These are phyloP conservation scores for Whitmania pigra DNA, from an alignment of 1,140 invertebrate genomes.

Conservation along the genomic window DNA sequence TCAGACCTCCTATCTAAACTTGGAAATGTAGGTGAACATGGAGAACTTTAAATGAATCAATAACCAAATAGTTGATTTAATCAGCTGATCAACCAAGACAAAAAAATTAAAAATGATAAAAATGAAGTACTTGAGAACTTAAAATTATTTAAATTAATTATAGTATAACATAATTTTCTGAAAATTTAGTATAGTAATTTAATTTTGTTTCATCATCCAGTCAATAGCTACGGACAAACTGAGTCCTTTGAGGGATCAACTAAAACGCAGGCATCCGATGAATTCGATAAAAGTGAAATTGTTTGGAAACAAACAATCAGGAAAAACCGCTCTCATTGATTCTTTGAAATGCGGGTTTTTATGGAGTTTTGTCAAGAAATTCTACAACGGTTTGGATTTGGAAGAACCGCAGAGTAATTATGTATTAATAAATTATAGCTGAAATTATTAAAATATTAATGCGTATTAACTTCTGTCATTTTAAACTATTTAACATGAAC, in stretches of 20 bases:
- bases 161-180: neutral
- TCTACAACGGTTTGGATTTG: conserved; percentile 1
- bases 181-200: neutral
- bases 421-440: no score
- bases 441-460: no score
- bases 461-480: no score
- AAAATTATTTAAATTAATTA: neutral
- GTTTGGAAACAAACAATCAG: conserved; percentile 61
- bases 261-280: conserved; percentile 51
- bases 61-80: neutral
- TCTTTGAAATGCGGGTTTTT: conserved; percentile 49
- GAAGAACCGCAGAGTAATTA: no score
- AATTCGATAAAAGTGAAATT: conserved; percentile 60
- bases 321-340: conserved; percentile 62
- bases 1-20: conserved; percentile 58
- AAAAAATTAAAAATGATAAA: neutral
- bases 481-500: no score
- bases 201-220: neutral
- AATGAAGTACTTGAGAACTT: neutral
- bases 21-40: neutral
- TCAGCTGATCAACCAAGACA: no score
- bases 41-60: neutral
- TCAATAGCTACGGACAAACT: conserved; percentile 43
- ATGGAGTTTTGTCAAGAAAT: conserved; percentile 35
- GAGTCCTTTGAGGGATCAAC: conserved; percentile 57